phyloP scores from a whole-genome alignment of 1,140 invertebrate genomes.

The Brachionus plicatilis region DNA sequence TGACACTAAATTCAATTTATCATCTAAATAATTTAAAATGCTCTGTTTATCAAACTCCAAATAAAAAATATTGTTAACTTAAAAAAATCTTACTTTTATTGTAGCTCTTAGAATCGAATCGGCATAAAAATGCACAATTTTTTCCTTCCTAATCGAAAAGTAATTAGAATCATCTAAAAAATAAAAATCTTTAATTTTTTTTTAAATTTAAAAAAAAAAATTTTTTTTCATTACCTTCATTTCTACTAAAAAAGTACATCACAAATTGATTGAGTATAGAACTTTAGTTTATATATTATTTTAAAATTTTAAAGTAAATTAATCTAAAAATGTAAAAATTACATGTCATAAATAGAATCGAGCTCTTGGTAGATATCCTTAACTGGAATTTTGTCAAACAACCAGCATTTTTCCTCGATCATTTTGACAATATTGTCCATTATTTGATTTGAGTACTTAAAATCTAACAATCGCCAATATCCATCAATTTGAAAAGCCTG shows the following conservation, averaged over 20 bases:
- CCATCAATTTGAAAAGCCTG: conserved; percentile 37
- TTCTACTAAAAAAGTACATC: conserved; percentile 2
- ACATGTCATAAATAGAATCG: conserved; percentile 6
- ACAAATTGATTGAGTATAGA: conserved; percentile 4
- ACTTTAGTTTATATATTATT: not conserved
- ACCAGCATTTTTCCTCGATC: conserved; percentile 34
- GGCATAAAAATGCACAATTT: conserved; percentile 31
- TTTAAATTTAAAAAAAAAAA: not conserved
- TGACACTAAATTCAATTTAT: too few relatives aligned
- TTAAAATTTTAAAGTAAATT: not conserved
- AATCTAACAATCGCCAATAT: conserved; percentile 4
- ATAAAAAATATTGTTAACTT: too few relatives aligned
- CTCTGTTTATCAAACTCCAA: too few relatives aligned
- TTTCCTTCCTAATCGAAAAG: not conserved
- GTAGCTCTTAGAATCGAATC: not conserved
- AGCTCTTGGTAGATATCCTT: conserved; percentile 11
- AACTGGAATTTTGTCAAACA: conserved; percentile 16
- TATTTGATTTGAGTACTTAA: conserved; percentile 12
- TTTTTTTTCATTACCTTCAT: not conserved
- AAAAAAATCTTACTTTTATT: not conserved
- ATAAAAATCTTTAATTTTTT: not conserved
- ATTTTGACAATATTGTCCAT: conserved; percentile 13
- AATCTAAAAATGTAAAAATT: not conserved
- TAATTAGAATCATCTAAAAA: conserved; percentile 6
- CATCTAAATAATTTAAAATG: too few relatives aligned